Conservation (phyloP, 2,797 vertebrate genomes). For the Sebastiscus albofasciatus region DNA sequence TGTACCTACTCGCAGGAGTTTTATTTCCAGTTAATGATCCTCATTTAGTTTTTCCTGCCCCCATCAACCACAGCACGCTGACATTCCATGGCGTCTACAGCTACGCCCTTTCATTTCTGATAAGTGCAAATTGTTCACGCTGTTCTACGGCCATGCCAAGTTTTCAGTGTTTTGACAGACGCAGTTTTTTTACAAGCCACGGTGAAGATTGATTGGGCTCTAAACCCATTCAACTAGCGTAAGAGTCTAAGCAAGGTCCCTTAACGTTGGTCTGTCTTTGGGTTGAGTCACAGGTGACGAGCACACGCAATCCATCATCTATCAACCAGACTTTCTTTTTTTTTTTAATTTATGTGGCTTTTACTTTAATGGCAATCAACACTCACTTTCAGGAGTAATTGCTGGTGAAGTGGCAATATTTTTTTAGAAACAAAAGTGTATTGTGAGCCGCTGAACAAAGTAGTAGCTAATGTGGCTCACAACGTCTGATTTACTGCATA, state of each 20-base stretch:
- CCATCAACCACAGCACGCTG: slow-evolving; percentile 28
- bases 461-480: slow-evolving; percentile 58
- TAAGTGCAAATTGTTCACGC: slow-evolving; percentile 71
- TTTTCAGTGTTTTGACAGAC: slow-evolving; percentile 64
- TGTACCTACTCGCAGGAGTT: slow-evolving; percentile 33
- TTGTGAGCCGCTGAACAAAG: slow-evolving; percentile 69
- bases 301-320: slow-evolving; percentile 30
- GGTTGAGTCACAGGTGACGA: slow-evolving; percentile 53
- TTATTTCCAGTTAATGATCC: slow-evolving; percentile 65
- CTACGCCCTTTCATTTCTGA: slow-evolving; percentile 64
- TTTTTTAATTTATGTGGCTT: slow-evolving; percentile 26
- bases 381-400: slow-evolving; percentile 40
- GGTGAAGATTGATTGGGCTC: slow-evolving; percentile 65
- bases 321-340: slow-evolving; percentile 1
- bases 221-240: slow-evolving; percentile 35
- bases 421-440: slow-evolving; percentile 76
- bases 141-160: slow-evolving; percentile 57
- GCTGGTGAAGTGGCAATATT: slow-evolving; percentile 32
- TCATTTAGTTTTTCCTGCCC: slow-evolving; percentile 46
- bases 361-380: slow-evolving; percentile 38
- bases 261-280: slow-evolving; percentile 27
- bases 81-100: slow-evolving; percentile 49
- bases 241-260: slow-evolving; percentile 27
- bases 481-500: slow-evolving; percentile 84
- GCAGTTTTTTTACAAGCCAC: slow-evolving; percentile 20